Base-by-base conservation (phyloP, 2,888 invertebrate species). In the Campoplex capitator region DNA sequence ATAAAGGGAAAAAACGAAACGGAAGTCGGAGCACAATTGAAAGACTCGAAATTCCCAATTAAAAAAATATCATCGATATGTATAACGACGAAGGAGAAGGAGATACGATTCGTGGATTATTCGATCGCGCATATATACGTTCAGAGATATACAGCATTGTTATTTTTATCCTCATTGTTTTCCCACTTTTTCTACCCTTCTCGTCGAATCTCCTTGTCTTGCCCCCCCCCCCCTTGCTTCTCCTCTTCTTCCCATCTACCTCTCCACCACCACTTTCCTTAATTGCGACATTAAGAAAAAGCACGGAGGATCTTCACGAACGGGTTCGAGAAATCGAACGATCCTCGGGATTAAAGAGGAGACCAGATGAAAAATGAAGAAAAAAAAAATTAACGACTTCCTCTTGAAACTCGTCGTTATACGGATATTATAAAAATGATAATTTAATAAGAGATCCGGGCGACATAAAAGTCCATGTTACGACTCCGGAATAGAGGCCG, bases 201-300 rank as follows among this genome's bases (percentile, higher is more conserved):
- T 77, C 68, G 51, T 54, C 67, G 58, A 58, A 32, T 13, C 45
- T 67, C 51, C 28, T 28, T 13, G 35, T 13, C 38, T 1, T 32
- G 13, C n/a, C 11, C n/a, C 45, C 35, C 9, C 3, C 68, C 23
- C 7, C 32, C 1, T 74, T 23, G 9, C 23, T 32, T 6, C 8
- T 0, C 38, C 38, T 6, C 38, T 38, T 6, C 42, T 42, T 7
- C 7, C 42, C 6, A 42, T 9, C 42, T 58, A 32, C 28, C 58
- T 23, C 42, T 56, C 4, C 4, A 23, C 8, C 18, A 23, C 70
- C 51, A 73, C 74, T 70, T 73, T 58, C 35, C 70, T 77, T 79
- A 80, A 88, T 88, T 81, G 81, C 74, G 45, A 76, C 58, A 56
- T 79, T 67, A 51, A 42, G 78, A 86, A 78, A 75, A 74, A 82